Conservation (phyloP, 1,140 invertebrate species). For the Luehdorfia chinensis region DNA sequence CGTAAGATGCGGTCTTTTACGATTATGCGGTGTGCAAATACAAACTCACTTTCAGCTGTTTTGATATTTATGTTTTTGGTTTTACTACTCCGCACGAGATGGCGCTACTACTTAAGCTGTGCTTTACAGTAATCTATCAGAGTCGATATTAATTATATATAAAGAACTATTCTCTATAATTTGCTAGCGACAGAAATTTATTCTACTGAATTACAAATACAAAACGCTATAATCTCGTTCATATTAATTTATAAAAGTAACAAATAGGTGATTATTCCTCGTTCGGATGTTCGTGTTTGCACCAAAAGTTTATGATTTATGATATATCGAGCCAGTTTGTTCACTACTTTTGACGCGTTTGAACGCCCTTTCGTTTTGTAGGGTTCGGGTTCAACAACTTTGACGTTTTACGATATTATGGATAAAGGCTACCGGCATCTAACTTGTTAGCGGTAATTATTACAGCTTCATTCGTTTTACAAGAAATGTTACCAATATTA, state of each 20-base stretch:
- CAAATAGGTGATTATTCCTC: conserved; percentile 56
- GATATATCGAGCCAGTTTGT: conserved; percentile 39
- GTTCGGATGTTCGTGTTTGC: conserved; percentile 38
- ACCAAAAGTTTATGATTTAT: conserved; percentile 58
- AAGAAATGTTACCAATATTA: too few species aligned
- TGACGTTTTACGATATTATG: not conserved
- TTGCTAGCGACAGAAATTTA: too few species aligned
- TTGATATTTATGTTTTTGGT: conserved; percentile 21
- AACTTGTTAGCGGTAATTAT: too few species aligned
- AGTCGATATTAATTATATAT: too few species aligned
- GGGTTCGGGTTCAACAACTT: conserved; percentile 12
- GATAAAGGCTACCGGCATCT: conserved; percentile 14
- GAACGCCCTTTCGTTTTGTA: conserved; percentile 12
- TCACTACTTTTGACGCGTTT: conserved; percentile 15
- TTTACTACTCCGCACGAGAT: conserved; percentile 37
- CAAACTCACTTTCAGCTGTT: conserved; percentile 1
- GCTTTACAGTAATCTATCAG: too few species aligned
- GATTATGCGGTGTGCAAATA: not conserved
- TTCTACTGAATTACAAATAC: too few species aligned
- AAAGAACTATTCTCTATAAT: too few species aligned
- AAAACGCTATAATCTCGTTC: too few species aligned
- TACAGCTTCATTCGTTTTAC: too few species aligned
- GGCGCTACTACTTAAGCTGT: conserved; percentile 25
- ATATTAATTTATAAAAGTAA: too few species aligned
- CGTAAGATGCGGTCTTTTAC: conserved; percentile 22